Evolutionary conservation across 1,140 invertebrate genomes (phyloP).

Genomic region (Lerema accius): DNA sequence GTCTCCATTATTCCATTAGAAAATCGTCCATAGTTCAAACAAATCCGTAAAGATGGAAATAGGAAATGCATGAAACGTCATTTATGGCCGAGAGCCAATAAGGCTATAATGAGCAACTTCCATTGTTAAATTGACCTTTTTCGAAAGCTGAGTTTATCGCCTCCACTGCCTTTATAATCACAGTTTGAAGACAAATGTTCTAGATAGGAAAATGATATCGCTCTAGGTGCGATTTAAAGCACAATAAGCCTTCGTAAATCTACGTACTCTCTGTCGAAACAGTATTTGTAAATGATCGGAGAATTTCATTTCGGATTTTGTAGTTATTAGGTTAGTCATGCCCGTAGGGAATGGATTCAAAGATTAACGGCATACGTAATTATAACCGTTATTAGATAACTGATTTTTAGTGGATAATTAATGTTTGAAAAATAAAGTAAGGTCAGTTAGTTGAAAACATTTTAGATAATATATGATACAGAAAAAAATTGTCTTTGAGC

Average conservation of each 20-base stretch:
- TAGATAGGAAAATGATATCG: conserved; percentile 35
- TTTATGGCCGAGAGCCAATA: conserved; percentile 27
- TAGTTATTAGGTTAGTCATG: background rate
- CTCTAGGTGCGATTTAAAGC: conserved; percentile 33
- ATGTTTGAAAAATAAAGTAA: no score
- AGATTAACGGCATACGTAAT: background rate
- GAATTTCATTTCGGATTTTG: conserved; percentile 26
- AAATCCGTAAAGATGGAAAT: conserved; percentile 27
- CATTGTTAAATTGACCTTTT: conserved; percentile 35
- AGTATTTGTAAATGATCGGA: conserved; percentile 29
- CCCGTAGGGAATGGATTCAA: background rate
- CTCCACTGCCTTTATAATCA: conserved; percentile 29
- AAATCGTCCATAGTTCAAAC: conserved; percentile 1
- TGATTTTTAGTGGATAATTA: no score
- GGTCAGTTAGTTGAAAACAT: no score
- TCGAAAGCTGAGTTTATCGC: conserved; percentile 29
- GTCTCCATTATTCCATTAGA: background rate
- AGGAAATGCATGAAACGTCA: conserved; percentile 33
- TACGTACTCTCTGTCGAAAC: conserved; percentile 27
- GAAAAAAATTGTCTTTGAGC: no score
- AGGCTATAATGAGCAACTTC: conserved; percentile 30
- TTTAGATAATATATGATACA: no score
- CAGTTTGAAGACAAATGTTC: conserved; percentile 31
- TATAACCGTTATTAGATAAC: no score
- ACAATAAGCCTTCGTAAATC: conserved; percentile 33